Evolutionary conservation across 1,140 invertebrate genomes (phyloP).

Genomic region (Scaptomyza hsui): DNA sequence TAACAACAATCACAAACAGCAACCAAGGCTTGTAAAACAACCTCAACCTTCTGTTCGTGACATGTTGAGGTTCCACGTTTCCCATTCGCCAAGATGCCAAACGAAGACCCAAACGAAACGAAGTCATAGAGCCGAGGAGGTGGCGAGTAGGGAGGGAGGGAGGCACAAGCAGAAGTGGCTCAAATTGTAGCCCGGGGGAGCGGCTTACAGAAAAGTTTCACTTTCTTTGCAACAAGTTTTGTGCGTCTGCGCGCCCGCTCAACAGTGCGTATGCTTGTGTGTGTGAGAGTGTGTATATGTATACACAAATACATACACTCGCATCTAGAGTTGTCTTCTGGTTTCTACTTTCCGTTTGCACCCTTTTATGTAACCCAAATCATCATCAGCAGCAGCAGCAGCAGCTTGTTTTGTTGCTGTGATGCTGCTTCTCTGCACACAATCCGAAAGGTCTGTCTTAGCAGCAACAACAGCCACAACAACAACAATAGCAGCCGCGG

Average conservation of each 20-base stretch:
- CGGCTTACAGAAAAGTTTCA: conserved; percentile 64
- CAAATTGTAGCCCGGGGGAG: conserved; percentile 41
- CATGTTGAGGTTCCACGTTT: conserved; percentile 56
- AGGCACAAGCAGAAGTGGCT: conserved; percentile 17
- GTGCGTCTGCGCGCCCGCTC: conserved; percentile 41
- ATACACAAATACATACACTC: conserved; percentile 1
- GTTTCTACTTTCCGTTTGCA: conserved; percentile 81
- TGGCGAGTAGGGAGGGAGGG: background rate
- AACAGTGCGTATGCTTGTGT: conserved; percentile 20
- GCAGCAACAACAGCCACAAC: conserved; percentile 38
- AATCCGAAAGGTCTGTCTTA: conserved; percentile 39
- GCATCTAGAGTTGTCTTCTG: conserved; percentile 53
- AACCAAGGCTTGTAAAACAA: conserved; percentile 61
- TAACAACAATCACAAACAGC: conserved; percentile 7
- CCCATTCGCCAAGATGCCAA: conserved; percentile 22
- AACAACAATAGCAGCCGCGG: conserved; percentile 23
- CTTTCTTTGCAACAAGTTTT: conserved; percentile 81
- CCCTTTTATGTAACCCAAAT: conserved; percentile 83
- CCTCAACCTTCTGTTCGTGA: conserved; percentile 78
- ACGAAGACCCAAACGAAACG: conserved; percentile 14
- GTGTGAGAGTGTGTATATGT: conserved; percentile 11
- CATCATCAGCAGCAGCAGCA: conserved; percentile 15
- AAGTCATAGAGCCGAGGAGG: background rate
- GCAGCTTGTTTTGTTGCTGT: conserved; percentile 9
- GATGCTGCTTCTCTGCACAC: conserved; percentile 45